These are phyloP conservation scores for Caranx melampygus DNA, from an alignment of 2,113 vertebrate genomes.

Conservation along the genomic window DNA sequence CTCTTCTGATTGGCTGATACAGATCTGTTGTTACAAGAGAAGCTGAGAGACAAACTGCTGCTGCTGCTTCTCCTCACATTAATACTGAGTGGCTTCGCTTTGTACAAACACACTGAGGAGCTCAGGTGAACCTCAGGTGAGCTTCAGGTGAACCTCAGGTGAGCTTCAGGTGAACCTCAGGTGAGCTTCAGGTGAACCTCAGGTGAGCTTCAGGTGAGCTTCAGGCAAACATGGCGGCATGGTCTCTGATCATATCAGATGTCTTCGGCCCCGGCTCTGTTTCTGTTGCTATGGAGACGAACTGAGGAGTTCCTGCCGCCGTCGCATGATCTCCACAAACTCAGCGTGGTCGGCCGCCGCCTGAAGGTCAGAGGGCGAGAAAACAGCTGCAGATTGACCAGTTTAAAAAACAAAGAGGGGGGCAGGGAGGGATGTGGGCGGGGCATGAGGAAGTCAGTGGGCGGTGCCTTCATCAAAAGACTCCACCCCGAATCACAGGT, in stretches of 20 bases:
- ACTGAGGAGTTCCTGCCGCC: constrained; percentile 77
- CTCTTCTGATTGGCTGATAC: no score
- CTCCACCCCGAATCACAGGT: constrained; percentile 94
- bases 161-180: no score
- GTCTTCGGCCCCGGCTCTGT: background rate
- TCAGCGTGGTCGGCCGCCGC: constrained; percentile 80
- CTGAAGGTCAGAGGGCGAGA: constrained; percentile 77
- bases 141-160: no score
- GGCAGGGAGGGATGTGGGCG: background rate
- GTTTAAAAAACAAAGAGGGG: constrained; percentile 1
- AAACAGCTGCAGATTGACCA: constrained; percentile 16
- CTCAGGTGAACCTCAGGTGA: constrained; percentile 13
- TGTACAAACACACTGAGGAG: constrained; percentile 17
- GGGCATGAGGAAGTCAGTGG: constrained; percentile 82
- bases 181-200: background rate
- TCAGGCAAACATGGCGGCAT: constrained; percentile 60
- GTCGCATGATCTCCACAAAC: constrained; percentile 80
- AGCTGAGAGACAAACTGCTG: no score
- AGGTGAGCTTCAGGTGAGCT: constrained; percentile 44
- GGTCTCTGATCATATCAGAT: background rate
- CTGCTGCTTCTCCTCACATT: background rate
- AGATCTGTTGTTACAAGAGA: no score
- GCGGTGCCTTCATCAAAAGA: constrained; percentile 94
- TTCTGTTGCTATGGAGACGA: constrained; percentile 69
- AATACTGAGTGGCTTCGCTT: constrained; percentile 58